Evolutionary conservation across 2,113 vertebrate species (phyloP).

Genomic region (Forbesichthys papilliferus): DNA sequence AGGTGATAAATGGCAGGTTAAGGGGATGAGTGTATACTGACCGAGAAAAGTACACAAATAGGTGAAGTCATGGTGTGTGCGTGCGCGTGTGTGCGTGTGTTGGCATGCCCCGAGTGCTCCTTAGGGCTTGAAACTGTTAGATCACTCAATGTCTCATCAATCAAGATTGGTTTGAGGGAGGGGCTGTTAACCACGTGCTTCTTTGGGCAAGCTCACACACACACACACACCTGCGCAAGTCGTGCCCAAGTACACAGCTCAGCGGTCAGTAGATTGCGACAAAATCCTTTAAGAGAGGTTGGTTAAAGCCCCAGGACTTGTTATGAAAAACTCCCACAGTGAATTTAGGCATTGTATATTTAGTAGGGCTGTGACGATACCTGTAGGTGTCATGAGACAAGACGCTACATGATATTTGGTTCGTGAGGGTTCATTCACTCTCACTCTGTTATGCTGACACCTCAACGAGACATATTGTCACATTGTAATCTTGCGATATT

Average conservation of each 20-base stretch:
- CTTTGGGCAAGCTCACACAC: conserved; percentile 9
- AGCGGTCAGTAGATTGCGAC: conserved; percentile 18
- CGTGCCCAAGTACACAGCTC: conserved; percentile 27
- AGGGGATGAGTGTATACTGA: conserved; percentile 14
- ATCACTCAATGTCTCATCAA: conserved; percentile 33
- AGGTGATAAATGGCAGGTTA: conserved; percentile 31
- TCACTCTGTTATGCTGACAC: no score
- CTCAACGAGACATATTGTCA: no score
- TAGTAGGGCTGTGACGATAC: no score
- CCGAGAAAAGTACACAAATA: no score
- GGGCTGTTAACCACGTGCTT: conserved; percentile 23
- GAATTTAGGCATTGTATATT: no score
- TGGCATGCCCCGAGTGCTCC: neutral
- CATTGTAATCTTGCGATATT: no score
- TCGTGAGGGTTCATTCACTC: no score
- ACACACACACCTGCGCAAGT: conserved; percentile 25
- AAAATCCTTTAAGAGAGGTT: neutral
- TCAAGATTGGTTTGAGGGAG: conserved; percentile 25
- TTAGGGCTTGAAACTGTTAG: neutral
- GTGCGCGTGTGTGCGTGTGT: conserved; percentile 6
- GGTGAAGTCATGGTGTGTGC: neutral
- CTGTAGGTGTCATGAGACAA: no score
- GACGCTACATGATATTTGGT: no score
- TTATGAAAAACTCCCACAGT: neutral
- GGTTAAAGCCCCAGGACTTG: neutral